These are phyloP conservation scores for Noctua janthe DNA, from an alignment of 2,888 invertebrate genomes.

Conservation along the genomic window DNA sequence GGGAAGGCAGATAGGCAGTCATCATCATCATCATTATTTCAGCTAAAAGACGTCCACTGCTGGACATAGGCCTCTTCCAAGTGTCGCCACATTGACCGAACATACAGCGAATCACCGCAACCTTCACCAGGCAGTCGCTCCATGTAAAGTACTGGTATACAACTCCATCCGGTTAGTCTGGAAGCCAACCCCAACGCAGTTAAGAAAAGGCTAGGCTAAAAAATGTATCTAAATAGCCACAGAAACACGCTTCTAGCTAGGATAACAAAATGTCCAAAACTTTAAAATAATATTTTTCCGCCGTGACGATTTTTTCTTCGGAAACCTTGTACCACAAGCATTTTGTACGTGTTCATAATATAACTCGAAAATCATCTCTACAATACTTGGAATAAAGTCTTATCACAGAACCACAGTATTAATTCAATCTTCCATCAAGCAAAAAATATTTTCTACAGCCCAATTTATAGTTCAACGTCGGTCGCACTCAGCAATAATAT, in stretches of 20 bases:
- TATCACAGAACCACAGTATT: constrained; percentile 29
- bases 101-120: too few relatives aligned
- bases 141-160: background rate
- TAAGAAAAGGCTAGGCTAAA: too few relatives aligned
- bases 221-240: too few relatives aligned
- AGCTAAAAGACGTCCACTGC: too few relatives aligned
- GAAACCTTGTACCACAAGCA: background rate
- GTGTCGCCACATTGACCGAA: too few relatives aligned
- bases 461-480: constrained; percentile 55
- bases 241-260: background rate
- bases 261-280: background rate
- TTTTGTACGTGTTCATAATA: background rate
- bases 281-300: background rate
- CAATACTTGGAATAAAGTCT: constrained; percentile 14
- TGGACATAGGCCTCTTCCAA: too few relatives aligned
- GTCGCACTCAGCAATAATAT: constrained; percentile 63
- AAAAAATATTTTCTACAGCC: constrained; percentile 51
- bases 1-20: too few relatives aligned
- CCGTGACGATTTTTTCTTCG: background rate
- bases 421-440: constrained; percentile 38
- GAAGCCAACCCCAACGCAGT: background rate
- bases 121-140: too few relatives aligned
- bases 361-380: background rate
- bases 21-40: too few relatives aligned
- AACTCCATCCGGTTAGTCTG: background rate